Evolutionary conservation across 2,797 vertebrate species (phyloP).

Genomic region (Cryptoprocta ferox): DNA sequence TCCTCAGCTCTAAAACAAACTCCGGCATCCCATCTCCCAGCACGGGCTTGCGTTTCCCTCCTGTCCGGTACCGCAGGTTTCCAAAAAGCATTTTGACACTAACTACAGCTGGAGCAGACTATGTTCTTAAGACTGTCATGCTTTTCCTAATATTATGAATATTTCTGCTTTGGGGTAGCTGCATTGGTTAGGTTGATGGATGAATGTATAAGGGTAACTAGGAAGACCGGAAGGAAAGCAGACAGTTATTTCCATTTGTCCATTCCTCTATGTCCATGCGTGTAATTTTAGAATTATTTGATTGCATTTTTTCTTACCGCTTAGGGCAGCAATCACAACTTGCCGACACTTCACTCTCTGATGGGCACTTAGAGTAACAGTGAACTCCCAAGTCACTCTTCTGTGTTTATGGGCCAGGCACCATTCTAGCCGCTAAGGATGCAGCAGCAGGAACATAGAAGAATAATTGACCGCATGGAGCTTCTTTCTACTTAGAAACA

Average conservation of each 20-base stretch:
- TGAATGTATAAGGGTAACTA: background rate
- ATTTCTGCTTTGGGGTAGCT: background rate
- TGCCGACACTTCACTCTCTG: background rate
- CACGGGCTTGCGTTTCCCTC: background rate
- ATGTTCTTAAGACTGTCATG: background rate
- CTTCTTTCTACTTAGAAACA: background rate
- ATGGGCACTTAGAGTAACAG: background rate
- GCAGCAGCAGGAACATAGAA: background rate
- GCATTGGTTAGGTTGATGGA: background rate
- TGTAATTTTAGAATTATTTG: slow-evolving; percentile 2
- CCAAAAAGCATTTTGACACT: background rate
- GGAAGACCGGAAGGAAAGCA: background rate
- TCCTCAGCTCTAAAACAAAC: background rate
- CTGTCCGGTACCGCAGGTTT: background rate
- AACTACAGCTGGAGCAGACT: background rate
- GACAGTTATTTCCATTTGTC: background rate
- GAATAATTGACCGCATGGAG: background rate
- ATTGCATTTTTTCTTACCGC: background rate
- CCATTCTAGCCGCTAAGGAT: background rate
- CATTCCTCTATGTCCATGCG: background rate
- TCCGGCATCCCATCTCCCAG: background rate
- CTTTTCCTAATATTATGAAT: background rate
- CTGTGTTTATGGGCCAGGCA: background rate
- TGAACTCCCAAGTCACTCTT: background rate
- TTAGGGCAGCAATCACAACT: background rate